These are phyloP conservation scores for Pseudobourletiella spinata DNA, from an alignment of 1,140 invertebrate species.

Conservation along the genomic window DNA sequence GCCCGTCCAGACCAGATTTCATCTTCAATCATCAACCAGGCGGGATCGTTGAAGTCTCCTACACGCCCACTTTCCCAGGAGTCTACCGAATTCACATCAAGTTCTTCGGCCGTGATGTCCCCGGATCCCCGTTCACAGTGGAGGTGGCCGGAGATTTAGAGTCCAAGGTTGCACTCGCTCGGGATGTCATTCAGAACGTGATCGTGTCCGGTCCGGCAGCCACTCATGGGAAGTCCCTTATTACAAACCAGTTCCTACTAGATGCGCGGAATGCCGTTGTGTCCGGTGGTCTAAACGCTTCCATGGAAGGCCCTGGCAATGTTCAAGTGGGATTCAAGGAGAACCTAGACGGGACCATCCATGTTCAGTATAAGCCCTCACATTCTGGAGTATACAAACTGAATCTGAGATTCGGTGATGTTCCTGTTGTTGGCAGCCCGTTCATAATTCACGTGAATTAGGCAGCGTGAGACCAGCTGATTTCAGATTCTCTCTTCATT, in stretches of 20 bases:
- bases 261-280: conserved; percentile 31
- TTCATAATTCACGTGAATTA: conserved; percentile 31
- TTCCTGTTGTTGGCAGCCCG: conserved; percentile 27
- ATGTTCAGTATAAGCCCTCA: conserved; percentile 34
- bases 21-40: conserved; percentile 24
- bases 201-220: conserved; percentile 26
- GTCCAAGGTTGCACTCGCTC: conserved; percentile 7
- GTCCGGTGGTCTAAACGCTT: conserved; percentile 32
- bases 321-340: conserved; percentile 36
- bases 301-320: conserved; percentile 35
- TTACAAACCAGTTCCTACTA: conserved; percentile 35
- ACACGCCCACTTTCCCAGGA: conserved; percentile 31
- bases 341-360: conserved; percentile 27
- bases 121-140: conserved; percentile 30
- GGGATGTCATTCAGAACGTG: conserved; percentile 23
- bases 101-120: conserved; percentile 32
- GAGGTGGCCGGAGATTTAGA: conserved; percentile 26
- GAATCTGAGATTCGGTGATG: conserved; percentile 32
- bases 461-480: too few relatives aligned
- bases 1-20: conserved; percentile 31
- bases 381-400: conserved; percentile 32
- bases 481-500: too few relatives aligned
- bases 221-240: conserved; percentile 24
- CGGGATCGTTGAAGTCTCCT: conserved; percentile 27
- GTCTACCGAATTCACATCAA: conserved; percentile 30